Evolutionary conservation across 2,888 invertebrate genomes (phyloP), one percentile per base, ranked within the genome.

Genomic region (Brachyptera putata): DNA sequence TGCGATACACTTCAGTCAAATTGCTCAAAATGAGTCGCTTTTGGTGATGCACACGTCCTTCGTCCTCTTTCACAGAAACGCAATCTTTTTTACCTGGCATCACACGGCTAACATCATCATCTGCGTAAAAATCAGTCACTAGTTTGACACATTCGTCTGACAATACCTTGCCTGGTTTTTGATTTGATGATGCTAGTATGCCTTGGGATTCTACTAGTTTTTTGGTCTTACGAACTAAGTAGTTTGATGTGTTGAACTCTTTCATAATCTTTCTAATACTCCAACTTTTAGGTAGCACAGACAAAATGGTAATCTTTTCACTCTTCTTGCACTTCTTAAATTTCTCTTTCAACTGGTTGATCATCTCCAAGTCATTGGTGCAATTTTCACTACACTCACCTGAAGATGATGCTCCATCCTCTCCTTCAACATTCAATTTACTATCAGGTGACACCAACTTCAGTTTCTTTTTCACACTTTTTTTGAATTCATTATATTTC

Each of bases 231-330:
- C 56, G n/a, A 14, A 11, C 56, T 3, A 56, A 2, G 18, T 56
- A 56, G 21, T 56, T 46, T 7, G 56, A 16, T 30, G 48, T 22
- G 2, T 22, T 22, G 21, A 56, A 56, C 18, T 56, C 56, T 13
- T 46, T 9, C 37, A 24, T 37, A 3, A 56, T 56, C 22, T 18
- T 48, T 21, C 41, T 30, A 9, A 46, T 43, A 9, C 46, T 7
- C 56, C 56, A 56, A 43, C 56, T 56, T n/a, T 56, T 49, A 5
- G 43, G 56, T 9, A 56, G 43, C 2, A 56, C 36, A 7, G 56
- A 24, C 21, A 56, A 48, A 24, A 56, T 37, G 4, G 14, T 7
- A n/a, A 46, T n/a, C 22, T 18, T 48, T 21, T 56, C 56, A 46
- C 56, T 56, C 16, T 41, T 48, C 4, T 30, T 56, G 43, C 36